Base-by-base conservation (phyloP, 1,140 invertebrate genomes). In the Babylonia areolata region DNA sequence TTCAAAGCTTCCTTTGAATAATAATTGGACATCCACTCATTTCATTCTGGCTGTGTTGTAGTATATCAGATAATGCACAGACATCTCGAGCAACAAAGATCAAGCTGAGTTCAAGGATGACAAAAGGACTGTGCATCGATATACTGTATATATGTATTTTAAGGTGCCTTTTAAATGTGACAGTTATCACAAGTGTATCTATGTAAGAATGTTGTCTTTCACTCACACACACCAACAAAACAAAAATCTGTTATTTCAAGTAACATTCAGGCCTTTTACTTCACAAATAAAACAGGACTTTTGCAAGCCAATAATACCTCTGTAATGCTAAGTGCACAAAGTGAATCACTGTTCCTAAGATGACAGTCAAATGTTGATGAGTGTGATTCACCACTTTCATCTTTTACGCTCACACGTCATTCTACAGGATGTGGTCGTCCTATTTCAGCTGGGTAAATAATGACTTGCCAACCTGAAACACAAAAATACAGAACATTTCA, bases 21-120 rank as follows among this genome's bases (percentile, higher is more conserved):
- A 98, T n/a, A 98, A 98, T 89, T 99, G 99, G 35, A 99, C 99
- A 96, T 99, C 99, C 54, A 99, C 96, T 96, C 99, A 99, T 92
- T 97, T 98, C 3, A 99, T 96, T 89, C 96, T 96, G 88, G 96
- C 96, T 90, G 96, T 95, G 92, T 98, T 96, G 94, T 98, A 99
- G 94, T 97, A 99, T 23, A 99, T 97, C 97, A 99, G 92, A 23
- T 95, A 88, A 82, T 88, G 11, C 23, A 82, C 28, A 54, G 31
- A n/a, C 37, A 40, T 54, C 12, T 35, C n/a, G n/a, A n/a, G n/a
- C n/a, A n/a, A n/a, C n/a, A n/a, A n/a, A n/a, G n/a, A n/a, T n/a
- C n/a, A n/a, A n/a, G n/a, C n/a, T n/a, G n/a, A n/a, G n/a, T n/a
- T n/a, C n/a, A n/a, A n/a, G n/a, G n/a, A n/a, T n/a, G n/a, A n/a